A percentile compares a stretch with the other conserved stretches of the same genome.
phyloP scores from a whole-genome alignment of 2,797 vertebrate species.

The Sylvilagus floridanus region DNA sequence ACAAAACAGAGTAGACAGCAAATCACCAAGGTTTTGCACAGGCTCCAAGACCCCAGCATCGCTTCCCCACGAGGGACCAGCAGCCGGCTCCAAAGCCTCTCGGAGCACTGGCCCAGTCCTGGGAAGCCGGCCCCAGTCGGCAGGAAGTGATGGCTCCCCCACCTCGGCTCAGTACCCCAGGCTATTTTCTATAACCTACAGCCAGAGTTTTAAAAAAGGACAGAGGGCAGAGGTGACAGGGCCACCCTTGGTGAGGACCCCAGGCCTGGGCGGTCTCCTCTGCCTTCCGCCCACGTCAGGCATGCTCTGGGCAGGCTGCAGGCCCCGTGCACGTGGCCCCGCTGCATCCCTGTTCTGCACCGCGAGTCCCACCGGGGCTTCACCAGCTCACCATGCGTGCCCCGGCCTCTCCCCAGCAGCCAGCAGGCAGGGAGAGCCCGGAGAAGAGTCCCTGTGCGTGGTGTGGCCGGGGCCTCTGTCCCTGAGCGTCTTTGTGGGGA shows the following conservation, averaged over 20 bases:
- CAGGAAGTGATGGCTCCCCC: background rate
- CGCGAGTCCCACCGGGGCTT: background rate
- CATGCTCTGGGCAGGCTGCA: background rate
- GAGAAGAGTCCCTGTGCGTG: background rate
- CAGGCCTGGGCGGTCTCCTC: background rate
- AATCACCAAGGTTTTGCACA: background rate
- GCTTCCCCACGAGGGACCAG: background rate
- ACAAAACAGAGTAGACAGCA: background rate
- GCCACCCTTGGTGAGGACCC: background rate
- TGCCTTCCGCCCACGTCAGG: background rate
- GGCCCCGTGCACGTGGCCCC: background rate
- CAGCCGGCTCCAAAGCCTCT: background rate
- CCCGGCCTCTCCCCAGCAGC: background rate
- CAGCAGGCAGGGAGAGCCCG: background rate
- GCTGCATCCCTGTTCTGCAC: background rate
- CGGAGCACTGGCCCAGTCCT: background rate
- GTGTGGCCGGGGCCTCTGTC: slow-evolving; percentile 39
- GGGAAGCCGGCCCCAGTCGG: background rate
- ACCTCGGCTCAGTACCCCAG: background rate
- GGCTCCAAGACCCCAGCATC: background rate
- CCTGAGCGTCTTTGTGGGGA: background rate
- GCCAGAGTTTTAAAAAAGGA: background rate
- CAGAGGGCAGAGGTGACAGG: background rate
- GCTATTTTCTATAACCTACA: background rate
- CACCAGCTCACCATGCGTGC: slow-evolving; percentile 26